Percentiles rank a stretch among this genome's conserved stretches.
phyloP scores from a whole-genome alignment of 2,113 vertebrate species.

The Lophotis ruficrista region DNA sequence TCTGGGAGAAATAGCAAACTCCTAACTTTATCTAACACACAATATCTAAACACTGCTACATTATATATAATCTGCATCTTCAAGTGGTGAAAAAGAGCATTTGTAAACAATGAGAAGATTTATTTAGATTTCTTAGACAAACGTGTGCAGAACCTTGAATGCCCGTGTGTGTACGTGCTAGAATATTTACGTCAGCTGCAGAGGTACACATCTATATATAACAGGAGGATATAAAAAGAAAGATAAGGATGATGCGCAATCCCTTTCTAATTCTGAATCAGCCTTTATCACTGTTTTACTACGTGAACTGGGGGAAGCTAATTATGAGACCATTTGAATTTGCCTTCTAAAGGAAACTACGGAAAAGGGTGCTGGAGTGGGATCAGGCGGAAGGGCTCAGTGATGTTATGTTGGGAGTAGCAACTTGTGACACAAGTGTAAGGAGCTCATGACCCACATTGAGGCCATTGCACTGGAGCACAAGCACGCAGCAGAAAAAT shows the following conservation, averaged over 20 bases:
- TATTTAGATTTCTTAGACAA: not conserved
- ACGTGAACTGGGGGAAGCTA: not conserved
- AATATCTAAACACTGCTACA: not conserved
- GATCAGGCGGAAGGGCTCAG: not conserved
- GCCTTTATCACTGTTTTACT: not conserved
- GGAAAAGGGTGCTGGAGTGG: not conserved
- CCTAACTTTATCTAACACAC: not conserved
- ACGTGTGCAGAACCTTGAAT: not conserved
- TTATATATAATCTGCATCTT: not conserved
- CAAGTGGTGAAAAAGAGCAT: not conserved
- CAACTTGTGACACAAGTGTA: not conserved
- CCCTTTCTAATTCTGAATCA: constrained; percentile 18
- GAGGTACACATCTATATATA: constrained; percentile 17
- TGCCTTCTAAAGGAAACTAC: not conserved
- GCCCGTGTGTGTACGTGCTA: not conserved
- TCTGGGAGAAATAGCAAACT: not conserved
- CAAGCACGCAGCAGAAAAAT: not conserved
- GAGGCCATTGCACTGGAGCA: rapidly evolving
- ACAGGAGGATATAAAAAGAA: constrained; percentile 16
- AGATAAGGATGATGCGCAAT: constrained; percentile 12
- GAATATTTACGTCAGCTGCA: constrained; percentile 3
- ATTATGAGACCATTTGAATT: constrained; percentile 1
- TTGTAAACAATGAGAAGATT: not conserved
- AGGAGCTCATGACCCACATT: not conserved
- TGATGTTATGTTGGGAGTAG: not conserved